A percentile compares a stretch with the other conserved stretches of the same genome.
phyloP scores from a whole-genome alignment of 2,113 vertebrate genomes.

The Hippoglossus stenolepis region DNA sequence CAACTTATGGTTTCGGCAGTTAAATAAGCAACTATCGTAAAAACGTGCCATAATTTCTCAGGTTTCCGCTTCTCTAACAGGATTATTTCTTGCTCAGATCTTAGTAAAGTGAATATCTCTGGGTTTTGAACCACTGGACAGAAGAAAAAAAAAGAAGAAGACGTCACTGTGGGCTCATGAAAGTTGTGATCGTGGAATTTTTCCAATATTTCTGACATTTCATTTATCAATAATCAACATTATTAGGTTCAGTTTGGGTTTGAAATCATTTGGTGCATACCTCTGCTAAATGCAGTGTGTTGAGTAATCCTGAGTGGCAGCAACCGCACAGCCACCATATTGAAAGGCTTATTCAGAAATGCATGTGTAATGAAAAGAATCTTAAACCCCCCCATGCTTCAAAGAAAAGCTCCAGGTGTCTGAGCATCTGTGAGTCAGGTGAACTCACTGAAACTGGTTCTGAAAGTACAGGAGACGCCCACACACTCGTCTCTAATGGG shows the following conservation, averaged over 20 bases:
- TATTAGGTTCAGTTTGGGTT: slow-evolving; percentile 3
- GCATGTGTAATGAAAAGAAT: not conserved
- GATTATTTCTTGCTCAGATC: not conserved
- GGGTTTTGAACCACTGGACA: not conserved
- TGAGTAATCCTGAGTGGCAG: not conserved
- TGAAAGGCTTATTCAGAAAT: not conserved
- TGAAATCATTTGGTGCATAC: not conserved
- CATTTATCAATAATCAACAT: not conserved
- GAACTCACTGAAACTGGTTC: slow-evolving; percentile 16
- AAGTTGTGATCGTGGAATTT: not conserved
- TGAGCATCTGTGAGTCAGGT: slow-evolving; percentile 28
- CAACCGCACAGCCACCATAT: not conserved
- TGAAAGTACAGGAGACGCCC: slow-evolving; percentile 9
- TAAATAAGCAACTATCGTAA: too few species aligned
- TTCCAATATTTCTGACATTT: not conserved
- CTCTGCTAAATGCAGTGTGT: not conserved
- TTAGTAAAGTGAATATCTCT: not conserved
- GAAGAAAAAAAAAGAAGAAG: too few species aligned
- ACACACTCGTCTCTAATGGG: not conserved
- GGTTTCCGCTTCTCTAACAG: not conserved
- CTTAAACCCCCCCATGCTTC: slow-evolving; percentile 29
- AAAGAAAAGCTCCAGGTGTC: slow-evolving; percentile 40
- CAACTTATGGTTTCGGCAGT: too few species aligned
- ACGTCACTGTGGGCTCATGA: too few species aligned
- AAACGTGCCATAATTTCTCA: too few species aligned